Evolutionary conservation across 2,113 vertebrate genomes (phyloP).

Genomic region (Stigmatopora argus): DNA sequence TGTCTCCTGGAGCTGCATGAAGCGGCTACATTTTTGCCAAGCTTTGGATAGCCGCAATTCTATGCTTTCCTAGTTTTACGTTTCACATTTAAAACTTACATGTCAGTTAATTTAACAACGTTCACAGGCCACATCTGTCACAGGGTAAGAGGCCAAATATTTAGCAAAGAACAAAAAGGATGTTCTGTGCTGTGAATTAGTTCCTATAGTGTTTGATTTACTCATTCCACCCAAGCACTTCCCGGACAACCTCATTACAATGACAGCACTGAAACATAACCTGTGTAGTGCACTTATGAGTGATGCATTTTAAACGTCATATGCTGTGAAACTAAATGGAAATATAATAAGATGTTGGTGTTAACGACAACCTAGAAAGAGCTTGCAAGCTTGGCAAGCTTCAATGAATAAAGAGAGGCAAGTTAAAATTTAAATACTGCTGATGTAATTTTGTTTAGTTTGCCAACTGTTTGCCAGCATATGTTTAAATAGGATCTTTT

Average conservation of each 20-base stretch:
- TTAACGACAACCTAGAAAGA: slow-evolving; percentile 37
- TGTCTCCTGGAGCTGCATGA: slow-evolving; percentile 62
- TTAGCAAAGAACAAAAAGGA: slow-evolving; percentile 33
- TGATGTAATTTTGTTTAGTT: slow-evolving; percentile 63
- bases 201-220: slow-evolving; percentile 15
- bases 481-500: slow-evolving; percentile 64
- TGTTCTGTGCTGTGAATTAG: slow-evolving; percentile 13
- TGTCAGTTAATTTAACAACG: slow-evolving; percentile 50
- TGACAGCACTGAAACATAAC: slow-evolving; percentile 8
- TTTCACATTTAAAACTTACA: slow-evolving; percentile 52
- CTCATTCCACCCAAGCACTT: slow-evolving; percentile 14
- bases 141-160: slow-evolving; percentile 31
- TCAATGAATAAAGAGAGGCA: slow-evolving; percentile 29
- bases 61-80: slow-evolving; percentile 49
- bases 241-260: background rate
- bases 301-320: background rate
- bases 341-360: slow-evolving; percentile 32
- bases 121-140: slow-evolving; percentile 41
- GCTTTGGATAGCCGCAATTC: slow-evolving; percentile 37
- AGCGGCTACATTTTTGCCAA: slow-evolving; percentile 53
- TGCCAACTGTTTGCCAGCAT: slow-evolving; percentile 59
- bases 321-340: slow-evolving; percentile 16
- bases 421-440: slow-evolving; percentile 52
- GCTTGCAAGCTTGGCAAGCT: slow-evolving; percentile 39
- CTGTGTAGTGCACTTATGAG: slow-evolving; percentile 11